Base-by-base conservation (phyloP, 92 coral and sea anemone species). In the Palythoa grandiflora region DNA sequence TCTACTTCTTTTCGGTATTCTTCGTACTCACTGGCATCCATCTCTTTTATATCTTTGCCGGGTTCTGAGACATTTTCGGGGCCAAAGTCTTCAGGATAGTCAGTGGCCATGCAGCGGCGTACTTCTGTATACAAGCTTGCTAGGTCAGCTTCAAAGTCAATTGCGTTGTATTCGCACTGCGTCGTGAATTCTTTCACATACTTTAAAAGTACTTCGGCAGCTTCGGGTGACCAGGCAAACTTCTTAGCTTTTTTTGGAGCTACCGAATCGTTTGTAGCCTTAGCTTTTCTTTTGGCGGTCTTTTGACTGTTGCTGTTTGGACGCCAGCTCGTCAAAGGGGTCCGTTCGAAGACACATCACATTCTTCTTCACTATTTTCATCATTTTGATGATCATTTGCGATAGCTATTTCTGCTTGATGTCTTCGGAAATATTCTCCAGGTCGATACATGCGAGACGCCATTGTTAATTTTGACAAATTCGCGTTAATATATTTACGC, bases 111-210 rank as follows among this genome's bases (percentile, higher is more conserved):
- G 78, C 79, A 84, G 55, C 65, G 53, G 55, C 87, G 79, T 84
- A 84, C 79, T 84, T 84, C 79, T 13, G 76, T 66, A 70, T 84
- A 68, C 47, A 84, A 39, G 66, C 77, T 84, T 40, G 87, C 87
- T 40, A 84, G 78, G 78, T 73, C 78, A 37, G 78, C 78, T 39
- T 73, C 78, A 39, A 73, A 73, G 78, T 73, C 78, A 9, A 40
- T 44, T 16, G 78, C 36, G 19, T 8, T 44, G 78, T 73, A 73
- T 54, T 44, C 54, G 55, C 57, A 73, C 28, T 73, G 78, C 54
- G 77, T 73, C 9, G 39, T 73, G 28, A 11, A 73, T 73, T 73
- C 52, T 77, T 52, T 85, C 73, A 63, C 81, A 57, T 74, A 68
- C 79, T 44, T 63, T 66, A 40, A 66, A 71, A 73, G 77, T 9